A percentile compares a stretch with the other conserved stretches of the same genome.
Conservation (phyloP, 2,113 vertebrate species). For the Vicugna pacos region DNA sequence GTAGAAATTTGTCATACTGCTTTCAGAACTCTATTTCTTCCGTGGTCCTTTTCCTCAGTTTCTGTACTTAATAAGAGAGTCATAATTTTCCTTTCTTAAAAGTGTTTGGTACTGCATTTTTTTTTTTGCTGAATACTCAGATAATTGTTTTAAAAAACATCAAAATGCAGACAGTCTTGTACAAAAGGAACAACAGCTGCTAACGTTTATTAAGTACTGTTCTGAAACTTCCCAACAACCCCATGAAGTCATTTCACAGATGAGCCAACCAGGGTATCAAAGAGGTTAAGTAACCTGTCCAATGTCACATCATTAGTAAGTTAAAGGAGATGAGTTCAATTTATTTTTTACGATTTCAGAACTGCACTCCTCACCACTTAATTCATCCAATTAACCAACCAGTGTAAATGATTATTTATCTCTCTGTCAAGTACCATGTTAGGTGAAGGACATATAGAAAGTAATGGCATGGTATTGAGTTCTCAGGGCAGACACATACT, state of each 20-base stretch:
- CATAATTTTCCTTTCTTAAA: background rate
- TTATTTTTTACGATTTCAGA: background rate
- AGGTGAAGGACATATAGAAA: background rate
- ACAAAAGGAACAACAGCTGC: background rate
- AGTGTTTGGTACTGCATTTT: background rate
- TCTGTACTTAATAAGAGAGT: background rate
- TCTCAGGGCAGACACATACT: background rate
- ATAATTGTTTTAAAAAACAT: background rate
- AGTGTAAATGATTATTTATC: background rate
- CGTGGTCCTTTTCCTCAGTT: background rate
- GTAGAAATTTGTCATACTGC: background rate
- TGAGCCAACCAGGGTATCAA: background rate
- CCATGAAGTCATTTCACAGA: background rate
- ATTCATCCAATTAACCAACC: background rate
- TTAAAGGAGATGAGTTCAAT: background rate
- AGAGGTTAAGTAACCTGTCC: background rate
- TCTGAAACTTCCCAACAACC: background rate
- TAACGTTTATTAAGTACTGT: background rate
- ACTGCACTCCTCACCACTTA: background rate
- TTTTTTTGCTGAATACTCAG: background rate
- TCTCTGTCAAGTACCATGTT: background rate
- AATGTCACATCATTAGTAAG: background rate
- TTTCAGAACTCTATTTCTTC: slow-evolving; percentile 11
- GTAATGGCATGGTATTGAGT: background rate
- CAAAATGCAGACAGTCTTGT: background rate